A percentile compares a stretch with the other conserved stretches of the same genome.
Evolutionary conservation across 2,113 vertebrate species (phyloP).

Genomic region (Bucco capensis): DNA sequence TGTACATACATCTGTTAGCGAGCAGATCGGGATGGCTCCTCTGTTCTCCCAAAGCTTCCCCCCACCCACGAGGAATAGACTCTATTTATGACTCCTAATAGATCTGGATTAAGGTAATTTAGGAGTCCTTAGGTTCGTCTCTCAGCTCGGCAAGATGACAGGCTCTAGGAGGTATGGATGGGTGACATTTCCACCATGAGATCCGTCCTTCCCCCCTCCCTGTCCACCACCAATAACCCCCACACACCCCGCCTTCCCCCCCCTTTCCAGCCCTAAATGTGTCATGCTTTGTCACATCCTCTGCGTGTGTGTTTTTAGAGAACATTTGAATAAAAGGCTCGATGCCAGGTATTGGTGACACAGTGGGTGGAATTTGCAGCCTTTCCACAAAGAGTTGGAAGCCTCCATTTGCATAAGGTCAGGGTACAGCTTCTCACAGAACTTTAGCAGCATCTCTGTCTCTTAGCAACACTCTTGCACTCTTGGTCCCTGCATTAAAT

Average conservation of each 20-base stretch:
- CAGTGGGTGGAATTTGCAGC: conserved; percentile 83
- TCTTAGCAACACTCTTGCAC: conserved; percentile 98
- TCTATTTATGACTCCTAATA: conserved; percentile 61
- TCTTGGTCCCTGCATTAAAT: conserved; percentile 88
- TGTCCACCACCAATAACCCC: no score
- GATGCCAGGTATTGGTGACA: conserved; percentile 92
- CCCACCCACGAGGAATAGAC: neutral
- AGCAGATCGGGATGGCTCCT: neutral
- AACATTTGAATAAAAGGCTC: conserved; percentile 87
- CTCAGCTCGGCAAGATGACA: conserved; percentile 55
- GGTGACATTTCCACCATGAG: conserved; percentile 73
- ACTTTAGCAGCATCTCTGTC: conserved; percentile 96
- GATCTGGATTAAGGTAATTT: conserved; percentile 74
- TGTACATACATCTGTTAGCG: neutral
- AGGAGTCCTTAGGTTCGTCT: conserved; percentile 57
- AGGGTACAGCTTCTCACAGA: conserved; percentile 90
- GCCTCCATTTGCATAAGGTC: conserved; percentile 98
- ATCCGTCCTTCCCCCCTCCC: conserved; percentile 16
- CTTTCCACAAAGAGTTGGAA: conserved; percentile 88
- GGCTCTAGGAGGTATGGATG: conserved; percentile 60
- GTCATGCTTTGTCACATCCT: conserved; percentile 78
- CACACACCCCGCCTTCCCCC: neutral
- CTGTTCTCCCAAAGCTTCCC: neutral
- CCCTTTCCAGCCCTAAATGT: conserved; percentile 69
- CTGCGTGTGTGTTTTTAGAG: conserved; percentile 81